Evolutionary conservation across 2,113 vertebrate species (phyloP).

Genomic region (Carollia perspicillata): DNA sequence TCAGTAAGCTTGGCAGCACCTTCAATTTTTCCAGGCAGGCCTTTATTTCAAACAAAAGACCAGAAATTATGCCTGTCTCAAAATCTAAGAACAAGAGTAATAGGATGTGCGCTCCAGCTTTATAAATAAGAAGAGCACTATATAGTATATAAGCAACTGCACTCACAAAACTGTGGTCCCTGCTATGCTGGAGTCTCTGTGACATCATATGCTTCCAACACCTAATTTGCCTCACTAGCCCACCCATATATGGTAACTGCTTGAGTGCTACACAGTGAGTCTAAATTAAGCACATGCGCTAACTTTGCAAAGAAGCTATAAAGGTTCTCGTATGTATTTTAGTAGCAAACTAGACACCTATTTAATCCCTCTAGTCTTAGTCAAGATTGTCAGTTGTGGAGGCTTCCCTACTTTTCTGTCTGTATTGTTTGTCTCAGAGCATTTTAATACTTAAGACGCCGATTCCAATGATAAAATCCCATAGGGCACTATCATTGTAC

Average conservation of each 20-base stretch:
- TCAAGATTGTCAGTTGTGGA: conserved; percentile 21
- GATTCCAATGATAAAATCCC: neutral
- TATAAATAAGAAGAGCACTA: conserved; percentile 64
- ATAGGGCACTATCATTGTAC: neutral
- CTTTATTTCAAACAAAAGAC: conserved; percentile 77
- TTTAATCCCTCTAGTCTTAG: conserved; percentile 20
- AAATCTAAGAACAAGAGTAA: conserved; percentile 65
- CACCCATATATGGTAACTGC: conserved; percentile 45
- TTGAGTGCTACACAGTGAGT: conserved; percentile 34
- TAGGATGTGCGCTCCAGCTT: conserved; percentile 53
- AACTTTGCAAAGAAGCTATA: conserved; percentile 59
- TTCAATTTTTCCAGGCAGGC: conserved; percentile 73
- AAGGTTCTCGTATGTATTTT: conserved; percentile 44
- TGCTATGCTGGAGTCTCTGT: neutral
- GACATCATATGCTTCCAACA: conserved; percentile 55
- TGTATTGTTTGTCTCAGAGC: neutral
- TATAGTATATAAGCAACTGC: conserved; percentile 46
- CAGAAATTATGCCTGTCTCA: conserved; percentile 72
- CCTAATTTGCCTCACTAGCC: conserved; percentile 48
- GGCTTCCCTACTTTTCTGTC: neutral
- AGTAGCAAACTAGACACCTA: conserved; percentile 19
- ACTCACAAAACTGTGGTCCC: neutral
- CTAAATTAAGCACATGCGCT: conserved; percentile 66
- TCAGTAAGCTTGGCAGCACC: conserved; percentile 63
- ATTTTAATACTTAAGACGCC: conserved; percentile 16